Evolutionary conservation across 2,888 invertebrate species (phyloP), one percentile per base, ranked within the genome.

Genomic region (Agonopterix arenella): DNA sequence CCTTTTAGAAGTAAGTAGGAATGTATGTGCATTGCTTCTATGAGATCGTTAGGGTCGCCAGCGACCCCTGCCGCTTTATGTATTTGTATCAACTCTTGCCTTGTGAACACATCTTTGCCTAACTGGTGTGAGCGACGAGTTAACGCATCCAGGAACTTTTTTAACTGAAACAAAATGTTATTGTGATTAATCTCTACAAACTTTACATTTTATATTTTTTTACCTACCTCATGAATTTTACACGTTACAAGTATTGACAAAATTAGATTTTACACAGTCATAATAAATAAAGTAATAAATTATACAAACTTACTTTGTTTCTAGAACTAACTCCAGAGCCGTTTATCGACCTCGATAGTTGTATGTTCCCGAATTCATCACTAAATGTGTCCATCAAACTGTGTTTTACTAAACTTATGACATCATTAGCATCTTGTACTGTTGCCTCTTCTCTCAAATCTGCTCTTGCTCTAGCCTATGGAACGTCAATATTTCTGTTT

Each of bases 1-100:
- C 93, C 95, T 79, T 95, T 96, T 68, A 96, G 93, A 57, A 98
- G 84, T 57, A 98, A 85, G 81, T 93, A 95, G 8, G 97, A 97
- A 75, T 96, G 95, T 62, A 93, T 90, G 74, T 98, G 98, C 60
- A 98, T 90, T 38, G 93, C 92, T 58, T 93, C 92, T 48, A 98
- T 90, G 46, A 97, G 90, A 56, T 92, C 91, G 46, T 90, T 90
- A 57, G 96, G 92, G 67, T 94, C 93, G 1, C 91, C 89, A 0
- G 90, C 73, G 42, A 97, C 89, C 2, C 93, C 93, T 0, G 92
- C 91, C 7, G 91, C 88, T 61, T 89, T 84, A 28, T 94, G 93
- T 49, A 97, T 90, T 67, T 94, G 92, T 69, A 93, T 92, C 64
- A 98, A 89, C 80, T 97, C 96, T 48, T 92, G 90, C 49, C 91